Evolutionary conservation across 2,113 vertebrate genomes (phyloP).

Genomic region (Herpetotheres cachinnans): DNA sequence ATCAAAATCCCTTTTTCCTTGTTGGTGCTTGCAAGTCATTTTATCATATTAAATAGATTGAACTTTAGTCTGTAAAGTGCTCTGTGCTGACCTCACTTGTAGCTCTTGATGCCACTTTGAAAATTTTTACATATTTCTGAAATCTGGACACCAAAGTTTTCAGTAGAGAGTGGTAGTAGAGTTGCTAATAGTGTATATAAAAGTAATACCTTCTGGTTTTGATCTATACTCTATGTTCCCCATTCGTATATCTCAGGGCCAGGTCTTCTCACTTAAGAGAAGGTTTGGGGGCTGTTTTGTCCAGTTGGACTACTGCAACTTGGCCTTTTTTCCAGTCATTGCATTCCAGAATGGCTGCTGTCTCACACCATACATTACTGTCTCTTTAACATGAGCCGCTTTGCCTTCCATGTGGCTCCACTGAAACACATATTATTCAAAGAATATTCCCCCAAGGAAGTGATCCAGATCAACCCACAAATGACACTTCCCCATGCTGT

Average conservation of each 20-base stretch:
- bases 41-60: constrained; percentile 3
- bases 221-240: neutral
- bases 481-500: neutral
- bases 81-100: neutral
- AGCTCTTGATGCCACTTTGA: neutral
- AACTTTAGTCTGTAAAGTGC: neutral
- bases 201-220: neutral
- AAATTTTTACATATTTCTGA: neutral
- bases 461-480: neutral
- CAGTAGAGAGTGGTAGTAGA: neutral
- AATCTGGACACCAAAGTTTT: neutral
- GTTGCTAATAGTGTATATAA: neutral
- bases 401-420: neutral
- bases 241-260: neutral
- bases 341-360: neutral
- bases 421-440: neutral
- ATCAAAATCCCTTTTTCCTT: neutral
- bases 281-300: neutral
- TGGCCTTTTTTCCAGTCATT: neutral
- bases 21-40: constrained; percentile 19
- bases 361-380: neutral
- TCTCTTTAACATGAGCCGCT: neutral
- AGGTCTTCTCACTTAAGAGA: neutral
- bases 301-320: neutral
- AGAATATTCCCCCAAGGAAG: neutral